Percentiles rank a stretch among this genome's conserved stretches.
These are phyloP conservation scores for Acanthis flammea DNA, from an alignment of 2,797 vertebrate species.

Conservation along the genomic window DNA sequence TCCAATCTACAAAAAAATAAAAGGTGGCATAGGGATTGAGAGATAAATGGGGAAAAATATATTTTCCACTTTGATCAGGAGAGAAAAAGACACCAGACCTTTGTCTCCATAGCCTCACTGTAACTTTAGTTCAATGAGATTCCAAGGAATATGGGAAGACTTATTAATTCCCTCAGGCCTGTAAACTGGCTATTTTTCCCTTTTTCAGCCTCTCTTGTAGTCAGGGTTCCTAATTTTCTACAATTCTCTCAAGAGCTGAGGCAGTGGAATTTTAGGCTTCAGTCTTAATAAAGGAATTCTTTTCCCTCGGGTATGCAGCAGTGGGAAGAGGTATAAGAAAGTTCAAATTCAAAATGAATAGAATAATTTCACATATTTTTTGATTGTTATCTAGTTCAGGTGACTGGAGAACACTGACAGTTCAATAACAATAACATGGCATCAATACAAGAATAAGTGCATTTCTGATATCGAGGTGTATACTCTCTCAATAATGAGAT, in stretches of 20 bases:
- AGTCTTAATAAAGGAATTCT: slow-evolving; percentile 46
- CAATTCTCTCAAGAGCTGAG: slow-evolving; percentile 67
- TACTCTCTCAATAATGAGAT: neutral
- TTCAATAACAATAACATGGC: neutral
- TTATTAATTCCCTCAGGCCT: slow-evolving; percentile 74
- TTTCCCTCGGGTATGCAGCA: slow-evolving; percentile 23
- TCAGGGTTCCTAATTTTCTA: slow-evolving; percentile 44
- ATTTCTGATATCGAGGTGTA: neutral
- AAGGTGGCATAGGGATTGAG: neutral
- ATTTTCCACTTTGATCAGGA: slow-evolving; percentile 69
- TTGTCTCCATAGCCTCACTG: slow-evolving; percentile 62
- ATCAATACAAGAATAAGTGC: neutral
- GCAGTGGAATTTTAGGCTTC: slow-evolving; percentile 58
- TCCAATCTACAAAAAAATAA: neutral
- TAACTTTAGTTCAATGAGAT: slow-evolving; percentile 78
- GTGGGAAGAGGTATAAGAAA: slow-evolving; percentile 42
- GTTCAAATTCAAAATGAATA: slow-evolving; percentile 31
- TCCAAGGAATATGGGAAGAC: slow-evolving; percentile 76
- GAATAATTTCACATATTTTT: neutral
- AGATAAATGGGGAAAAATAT: neutral
- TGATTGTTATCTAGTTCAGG: neutral
- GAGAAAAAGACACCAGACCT: slow-evolving; percentile 45
- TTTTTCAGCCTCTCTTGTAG: slow-evolving; percentile 64
- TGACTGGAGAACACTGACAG: neutral
- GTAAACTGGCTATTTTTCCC: slow-evolving; percentile 67